Evolutionary conservation across 1,140 invertebrate genomes (phyloP).

Genomic region (Thaumetopoea pityocampa): DNA sequence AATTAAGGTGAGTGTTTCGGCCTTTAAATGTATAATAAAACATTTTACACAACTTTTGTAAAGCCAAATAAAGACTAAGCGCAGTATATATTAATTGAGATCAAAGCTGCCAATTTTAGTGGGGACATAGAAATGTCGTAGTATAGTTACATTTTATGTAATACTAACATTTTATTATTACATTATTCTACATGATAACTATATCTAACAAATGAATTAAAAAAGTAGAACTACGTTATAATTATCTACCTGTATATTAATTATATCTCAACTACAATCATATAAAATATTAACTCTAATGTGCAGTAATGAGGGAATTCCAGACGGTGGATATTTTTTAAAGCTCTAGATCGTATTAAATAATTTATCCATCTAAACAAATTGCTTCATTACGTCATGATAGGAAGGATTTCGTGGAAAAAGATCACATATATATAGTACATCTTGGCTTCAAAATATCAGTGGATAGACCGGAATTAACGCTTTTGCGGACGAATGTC

Average conservation of each 20-base stretch:
- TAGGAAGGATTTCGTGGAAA: too few species aligned
- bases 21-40: too few species aligned
- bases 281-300: conserved; percentile 27
- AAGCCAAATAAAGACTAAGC: background rate
- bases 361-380: too few species aligned
- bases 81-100: conserved; percentile 3
- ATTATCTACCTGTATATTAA: conserved; percentile 29
- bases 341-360: too few species aligned
- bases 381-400: too few species aligned
- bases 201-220: conserved; percentile 10
- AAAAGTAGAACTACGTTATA: conserved; percentile 19
- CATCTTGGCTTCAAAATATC: too few species aligned
- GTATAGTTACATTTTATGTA: background rate
- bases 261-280: conserved; percentile 29
- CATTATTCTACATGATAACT: conserved; percentile 4
- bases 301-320: conserved; percentile 15
- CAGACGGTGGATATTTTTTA: conserved; percentile 2
- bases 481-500: too few species aligned
- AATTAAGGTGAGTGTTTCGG: too few species aligned
- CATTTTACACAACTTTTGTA: background rate
- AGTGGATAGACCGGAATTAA: too few species aligned
- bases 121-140: background rate
- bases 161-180: conserved; percentile 5
- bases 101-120: conserved; percentile 14
- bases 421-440: too few species aligned